A percentile compares a stretch with the other conserved stretches of the same genome.
Evolutionary conservation across 2,888 invertebrate genomes (phyloP).

Genomic region (Antheraea yamamai): DNA sequence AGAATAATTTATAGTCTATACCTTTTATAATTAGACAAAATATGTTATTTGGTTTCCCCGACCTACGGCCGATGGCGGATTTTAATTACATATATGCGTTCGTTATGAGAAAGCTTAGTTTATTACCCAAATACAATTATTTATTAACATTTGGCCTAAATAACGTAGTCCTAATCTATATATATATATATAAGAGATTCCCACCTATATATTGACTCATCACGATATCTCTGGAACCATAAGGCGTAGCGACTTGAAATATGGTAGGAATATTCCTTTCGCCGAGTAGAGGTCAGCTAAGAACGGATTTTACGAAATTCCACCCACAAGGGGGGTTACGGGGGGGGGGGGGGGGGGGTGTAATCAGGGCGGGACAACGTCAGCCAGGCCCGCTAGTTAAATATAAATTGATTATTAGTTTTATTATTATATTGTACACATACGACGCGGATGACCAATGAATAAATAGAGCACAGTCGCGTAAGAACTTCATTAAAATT

Average conservation of each 20-base stretch:
- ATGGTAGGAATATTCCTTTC: too few species aligned
- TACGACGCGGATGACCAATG: not conserved
- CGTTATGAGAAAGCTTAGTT: conserved; percentile 8
- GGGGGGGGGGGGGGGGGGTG: too few species aligned
- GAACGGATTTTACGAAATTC: too few species aligned
- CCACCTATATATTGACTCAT: too few species aligned
- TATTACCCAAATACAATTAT: conserved; percentile 14
- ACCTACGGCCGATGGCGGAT: not conserved
- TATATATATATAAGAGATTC: too few species aligned
- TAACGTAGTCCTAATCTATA: not conserved
- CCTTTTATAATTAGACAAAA: not conserved
- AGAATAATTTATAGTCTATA: not conserved
- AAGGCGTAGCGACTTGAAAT: too few species aligned
- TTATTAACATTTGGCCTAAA: not conserved
- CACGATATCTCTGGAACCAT: too few species aligned
- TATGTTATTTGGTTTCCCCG: not conserved
- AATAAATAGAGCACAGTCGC: not conserved
- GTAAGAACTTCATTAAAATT: conserved; percentile 26
- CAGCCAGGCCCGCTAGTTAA: too few species aligned
- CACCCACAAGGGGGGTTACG: too few species aligned
- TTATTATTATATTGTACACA: not conserved
- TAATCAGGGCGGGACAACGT: too few species aligned
- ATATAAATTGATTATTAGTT: not conserved
- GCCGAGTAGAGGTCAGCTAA: too few species aligned
- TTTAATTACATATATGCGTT: not conserved